These are phyloP conservation scores for Lacerta agilis DNA, from an alignment of 2,797 vertebrate genomes.

Conservation along the genomic window DNA sequence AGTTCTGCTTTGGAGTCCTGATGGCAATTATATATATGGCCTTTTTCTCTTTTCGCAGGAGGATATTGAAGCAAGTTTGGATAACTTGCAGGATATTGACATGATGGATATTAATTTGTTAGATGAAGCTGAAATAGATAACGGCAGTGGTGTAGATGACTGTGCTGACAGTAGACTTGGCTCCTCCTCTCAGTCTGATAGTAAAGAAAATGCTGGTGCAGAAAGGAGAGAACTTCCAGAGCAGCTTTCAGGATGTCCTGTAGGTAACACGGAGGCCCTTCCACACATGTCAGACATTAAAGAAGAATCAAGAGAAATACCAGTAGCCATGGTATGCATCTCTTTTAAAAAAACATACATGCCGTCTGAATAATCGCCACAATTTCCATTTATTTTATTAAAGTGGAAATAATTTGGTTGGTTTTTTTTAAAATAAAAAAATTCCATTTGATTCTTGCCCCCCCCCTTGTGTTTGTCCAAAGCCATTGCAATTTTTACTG, in stretches of 20 bases:
- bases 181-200: conserved; percentile 70
- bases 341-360: conserved; percentile 14
- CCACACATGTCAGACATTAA: conserved; percentile 59
- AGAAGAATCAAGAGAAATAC: conserved; percentile 70
- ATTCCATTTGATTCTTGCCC: background rate
- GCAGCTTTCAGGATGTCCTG: conserved; percentile 70
- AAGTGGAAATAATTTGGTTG: background rate
- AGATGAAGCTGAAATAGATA: conserved; percentile 88
- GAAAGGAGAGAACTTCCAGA: conserved; percentile 67
- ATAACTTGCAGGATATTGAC: conserved; percentile 89
- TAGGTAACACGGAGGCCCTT: conserved; percentile 69
- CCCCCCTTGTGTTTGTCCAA: background rate
- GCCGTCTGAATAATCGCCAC: background rate
- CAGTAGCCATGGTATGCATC: conserved; percentile 56
- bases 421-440: background rate
- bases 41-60: conserved; percentile 77
- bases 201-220: conserved; percentile 76
- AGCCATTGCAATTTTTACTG: background rate
- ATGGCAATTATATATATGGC: conserved; percentile 15
- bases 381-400: background rate
- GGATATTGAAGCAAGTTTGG: conserved; percentile 83
- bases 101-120: conserved; percentile 90
- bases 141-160: conserved; percentile 78
- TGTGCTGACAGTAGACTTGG: conserved; percentile 77
- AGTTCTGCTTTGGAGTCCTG: background rate